Evolutionary conservation across 1,140 invertebrate genomes (phyloP).

Genomic region (Macrobrachium rosenbergii): DNA sequence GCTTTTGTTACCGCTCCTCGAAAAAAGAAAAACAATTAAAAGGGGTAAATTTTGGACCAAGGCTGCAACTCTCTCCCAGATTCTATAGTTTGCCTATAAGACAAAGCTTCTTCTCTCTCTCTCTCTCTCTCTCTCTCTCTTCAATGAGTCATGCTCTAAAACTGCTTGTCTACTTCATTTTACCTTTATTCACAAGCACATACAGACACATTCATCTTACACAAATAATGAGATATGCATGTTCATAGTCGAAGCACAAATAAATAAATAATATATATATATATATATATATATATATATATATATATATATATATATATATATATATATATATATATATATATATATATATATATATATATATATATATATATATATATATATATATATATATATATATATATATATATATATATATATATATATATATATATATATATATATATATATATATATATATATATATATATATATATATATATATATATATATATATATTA

Average conservation of each 20-base stretch:
- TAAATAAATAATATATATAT: too few species aligned
- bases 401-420: conserved; percentile 33
- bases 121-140: conserved; percentile 20
- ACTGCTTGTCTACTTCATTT: background rate
- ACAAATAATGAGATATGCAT: background rate
- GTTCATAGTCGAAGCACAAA: background rate
- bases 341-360: conserved; percentile 29
- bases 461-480: conserved; percentile 29
- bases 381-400: conserved; percentile 1
- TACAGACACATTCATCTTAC: background rate
- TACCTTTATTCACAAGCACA: background rate
- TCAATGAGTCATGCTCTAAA: background rate
- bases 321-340: conserved; percentile 18
- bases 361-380: conserved; percentile 17
- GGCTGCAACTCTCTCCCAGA: too few species aligned
- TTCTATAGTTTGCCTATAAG: too few species aligned
- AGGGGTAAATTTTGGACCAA: too few species aligned
- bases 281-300: background rate
- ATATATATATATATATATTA: too few species aligned
- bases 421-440: conserved; percentile 39
- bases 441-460: conserved; percentile 39
- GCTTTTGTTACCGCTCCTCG: too few species aligned
- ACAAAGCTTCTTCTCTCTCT: background rate
- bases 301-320: conserved; percentile 2
- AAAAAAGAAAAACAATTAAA: too few species aligned